phyloP scores from a whole-genome alignment of 2,113 vertebrate species.

The Saguinus midas region DNA sequence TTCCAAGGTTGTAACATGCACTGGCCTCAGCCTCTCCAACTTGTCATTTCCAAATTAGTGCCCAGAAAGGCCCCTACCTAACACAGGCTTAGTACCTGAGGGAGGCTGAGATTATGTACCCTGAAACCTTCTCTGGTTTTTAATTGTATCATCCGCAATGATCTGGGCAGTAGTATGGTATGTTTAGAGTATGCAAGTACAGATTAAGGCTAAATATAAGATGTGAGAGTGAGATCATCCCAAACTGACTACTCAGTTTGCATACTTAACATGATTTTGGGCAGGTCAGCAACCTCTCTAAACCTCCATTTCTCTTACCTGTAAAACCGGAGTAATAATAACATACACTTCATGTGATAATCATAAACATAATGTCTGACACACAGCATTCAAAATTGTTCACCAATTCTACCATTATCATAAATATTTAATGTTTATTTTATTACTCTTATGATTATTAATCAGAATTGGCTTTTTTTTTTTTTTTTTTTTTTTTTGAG shows the following conservation, averaged over 20 bases:
- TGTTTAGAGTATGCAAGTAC: neutral
- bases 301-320: neutral
- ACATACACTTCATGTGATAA: neutral
- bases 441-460: neutral
- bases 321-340: neutral
- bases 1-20: neutral
- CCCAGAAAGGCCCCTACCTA: neutral
- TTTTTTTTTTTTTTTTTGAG: neutral
- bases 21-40: neutral
- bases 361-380: neutral
- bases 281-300: neutral
- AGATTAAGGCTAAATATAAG: neutral
- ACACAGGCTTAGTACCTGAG: neutral
- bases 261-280: neutral
- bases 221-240: neutral
- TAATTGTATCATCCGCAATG: neutral
- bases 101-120: neutral
- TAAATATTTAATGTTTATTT: conserved; percentile 14
- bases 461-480: conserved; percentile 26
- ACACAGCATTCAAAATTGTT: neutral
- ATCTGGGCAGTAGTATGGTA: neutral
- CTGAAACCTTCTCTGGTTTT: neutral
- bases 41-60: neutral
- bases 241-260: neutral
- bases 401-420: neutral